phyloP scores from a whole-genome alignment of 2,888 invertebrate genomes.

The Orchesella flavescens region DNA sequence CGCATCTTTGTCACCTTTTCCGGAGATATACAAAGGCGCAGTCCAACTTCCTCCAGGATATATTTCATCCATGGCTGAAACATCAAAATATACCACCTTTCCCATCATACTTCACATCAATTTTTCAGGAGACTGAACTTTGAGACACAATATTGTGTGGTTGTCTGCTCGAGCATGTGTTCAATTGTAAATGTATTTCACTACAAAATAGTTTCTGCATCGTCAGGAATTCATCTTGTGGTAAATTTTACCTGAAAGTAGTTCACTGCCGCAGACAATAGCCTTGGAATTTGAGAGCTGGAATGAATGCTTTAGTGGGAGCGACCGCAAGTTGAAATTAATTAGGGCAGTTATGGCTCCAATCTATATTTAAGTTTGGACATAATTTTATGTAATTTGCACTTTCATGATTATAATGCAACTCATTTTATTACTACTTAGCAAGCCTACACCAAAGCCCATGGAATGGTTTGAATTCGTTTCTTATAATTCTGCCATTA shows the following conservation, averaged over 20 bases:
- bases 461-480: neutral
- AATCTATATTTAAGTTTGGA: constrained; percentile 71
- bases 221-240: neutral
- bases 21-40: constrained; percentile 32
- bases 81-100: constrained; percentile 5
- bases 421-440: too few relatives aligned
- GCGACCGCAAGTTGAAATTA: constrained; percentile 91
- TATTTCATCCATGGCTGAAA: constrained; percentile 40
- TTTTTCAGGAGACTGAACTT: constrained; percentile 1
- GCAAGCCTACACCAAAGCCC: too few relatives aligned
- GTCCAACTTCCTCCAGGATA: constrained; percentile 7
- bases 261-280: constrained; percentile 86
- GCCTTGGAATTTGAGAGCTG: constrained; percentile 87
- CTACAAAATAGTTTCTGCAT: too few relatives aligned
- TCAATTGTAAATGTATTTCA: too few relatives aligned
- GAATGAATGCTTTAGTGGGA: constrained; percentile 89
- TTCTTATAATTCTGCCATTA: neutral
- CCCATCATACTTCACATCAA: constrained; percentile 14
- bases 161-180: neutral
- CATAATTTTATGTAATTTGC: too few relatives aligned
- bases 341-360: constrained; percentile 91
- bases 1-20: constrained; percentile 24
- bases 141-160: neutral
- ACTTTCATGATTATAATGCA: too few relatives aligned
- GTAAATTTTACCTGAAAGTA: constrained; percentile 73